These are phyloP conservation scores for Lepetodrilus schrolli DNA, from an alignment of 2,888 invertebrate species.

Conservation along the genomic window DNA sequence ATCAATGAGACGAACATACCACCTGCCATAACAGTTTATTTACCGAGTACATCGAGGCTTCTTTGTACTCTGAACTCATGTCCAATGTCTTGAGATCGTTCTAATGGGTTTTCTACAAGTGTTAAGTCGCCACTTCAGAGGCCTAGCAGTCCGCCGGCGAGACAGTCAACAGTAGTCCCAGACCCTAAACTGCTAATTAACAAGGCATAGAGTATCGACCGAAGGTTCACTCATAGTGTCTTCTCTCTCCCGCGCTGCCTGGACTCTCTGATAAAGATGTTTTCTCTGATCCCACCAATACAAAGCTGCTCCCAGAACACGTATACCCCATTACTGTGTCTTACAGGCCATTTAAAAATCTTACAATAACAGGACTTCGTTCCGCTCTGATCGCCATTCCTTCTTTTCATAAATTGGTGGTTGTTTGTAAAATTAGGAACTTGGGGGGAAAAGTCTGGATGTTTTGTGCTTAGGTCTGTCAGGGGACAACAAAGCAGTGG, in stretches of 20 bases:
- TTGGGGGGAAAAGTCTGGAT: neutral
- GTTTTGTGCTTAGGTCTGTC: neutral
- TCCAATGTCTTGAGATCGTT: no score
- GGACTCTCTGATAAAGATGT: neutral
- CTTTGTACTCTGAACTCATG: no score
- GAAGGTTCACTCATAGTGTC: neutral
- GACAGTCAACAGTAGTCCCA: neutral
- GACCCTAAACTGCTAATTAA: neutral
- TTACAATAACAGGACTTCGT: neutral
- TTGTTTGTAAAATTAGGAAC: no score
- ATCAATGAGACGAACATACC: no score
- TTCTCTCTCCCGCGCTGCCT: neutral
- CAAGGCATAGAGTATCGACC: neutral
- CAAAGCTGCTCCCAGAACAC: neutral
- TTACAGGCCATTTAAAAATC: neutral
- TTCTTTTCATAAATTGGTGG: neutral
- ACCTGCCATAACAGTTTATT: no score
- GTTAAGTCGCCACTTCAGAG: no score
- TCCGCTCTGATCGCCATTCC: neutral
- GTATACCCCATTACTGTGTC: neutral
- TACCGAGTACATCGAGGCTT: no score
- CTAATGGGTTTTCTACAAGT: no score
- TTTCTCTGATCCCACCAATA: neutral
- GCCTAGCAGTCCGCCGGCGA: no score
- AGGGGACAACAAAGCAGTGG: neutral